Base-by-base conservation (phyloP, 2,797 vertebrate genomes). In the Myoxocephalus aenaeus region DNA sequence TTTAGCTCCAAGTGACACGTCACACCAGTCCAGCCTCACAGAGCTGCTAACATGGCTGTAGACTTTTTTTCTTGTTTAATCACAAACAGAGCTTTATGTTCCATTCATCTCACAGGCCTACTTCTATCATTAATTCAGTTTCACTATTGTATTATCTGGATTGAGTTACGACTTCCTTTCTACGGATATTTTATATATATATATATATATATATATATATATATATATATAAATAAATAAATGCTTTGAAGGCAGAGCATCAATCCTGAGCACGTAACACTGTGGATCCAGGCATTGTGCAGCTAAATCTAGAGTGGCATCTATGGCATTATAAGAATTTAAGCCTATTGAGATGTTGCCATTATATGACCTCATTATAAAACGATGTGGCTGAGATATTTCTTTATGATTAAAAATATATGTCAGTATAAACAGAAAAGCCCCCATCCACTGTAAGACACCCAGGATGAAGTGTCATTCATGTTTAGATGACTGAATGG, bases 401-500 rank as follows among this genome's bases (percentile, higher is more conserved):
- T 76, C 27, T 50, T 62, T 27, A 38, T 67, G 6, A 66, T 71
- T 62, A 67, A 79, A 78, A 74, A 40, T 13, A 71, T 29, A 42
- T 56, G 18, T 76, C 42, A 73, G 34, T 18, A 73, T 65, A 64
- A 46, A 65, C 20, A 78, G 59, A 73, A 66, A n/a, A 64, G 20
- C 29, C 48, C 65, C 48, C 27, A 53, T 58, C 6, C 1, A 14
- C 32, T 59, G 74, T 77, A 65, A 67, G 62, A 58, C n/a, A 32
- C 7, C 54, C 65, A 58, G 69, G 77, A 81, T 32, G 70, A 83
- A 64, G 40, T 59, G 38, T 53, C 20, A 1, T 50, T 72, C 25
- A 12, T 65, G 36, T 82, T 79, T 69, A 58, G 53, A 58, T 75
- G 42, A 80, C 65, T n/a, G 44, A 77, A 65, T 53, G 71, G 27